These are phyloP conservation scores for Psettodes erumei DNA, from an alignment of 2,113 vertebrate species.

Conservation along the genomic window DNA sequence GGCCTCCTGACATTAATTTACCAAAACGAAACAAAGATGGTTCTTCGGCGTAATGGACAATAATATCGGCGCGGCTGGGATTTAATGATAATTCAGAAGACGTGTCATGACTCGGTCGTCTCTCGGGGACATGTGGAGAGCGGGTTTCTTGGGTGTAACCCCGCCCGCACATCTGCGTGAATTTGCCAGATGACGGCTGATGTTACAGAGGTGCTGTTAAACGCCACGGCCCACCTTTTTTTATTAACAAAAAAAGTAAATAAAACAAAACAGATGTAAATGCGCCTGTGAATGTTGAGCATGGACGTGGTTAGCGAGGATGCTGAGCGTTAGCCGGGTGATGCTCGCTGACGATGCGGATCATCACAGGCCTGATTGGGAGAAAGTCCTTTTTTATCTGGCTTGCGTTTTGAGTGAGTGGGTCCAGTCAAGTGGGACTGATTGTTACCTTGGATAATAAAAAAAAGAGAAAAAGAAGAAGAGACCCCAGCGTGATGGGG, in stretches of 20 bases:
- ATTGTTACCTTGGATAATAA: neutral
- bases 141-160: slow-evolving; percentile 30
- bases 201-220: neutral
- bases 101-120: neutral
- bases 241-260: no score
- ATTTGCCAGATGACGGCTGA: neutral
- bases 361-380: neutral
- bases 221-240: neutral
- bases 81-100: neutral
- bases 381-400: neutral
- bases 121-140: neutral
- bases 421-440: neutral
- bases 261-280: no score
- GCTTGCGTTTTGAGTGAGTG: neutral
- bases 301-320: no score
- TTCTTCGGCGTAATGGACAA: neutral
- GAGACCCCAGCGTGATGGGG: no score
- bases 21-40: no score
- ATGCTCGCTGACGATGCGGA: slow-evolving; percentile 14
- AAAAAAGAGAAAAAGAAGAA: neutral
- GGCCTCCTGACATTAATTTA: no score
- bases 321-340: no score
- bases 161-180: neutral
- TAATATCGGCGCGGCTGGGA: neutral
- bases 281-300: no score